Evolutionary conservation across 2,113 vertebrate species (phyloP).

Genomic region (Capreolus pygargus): DNA sequence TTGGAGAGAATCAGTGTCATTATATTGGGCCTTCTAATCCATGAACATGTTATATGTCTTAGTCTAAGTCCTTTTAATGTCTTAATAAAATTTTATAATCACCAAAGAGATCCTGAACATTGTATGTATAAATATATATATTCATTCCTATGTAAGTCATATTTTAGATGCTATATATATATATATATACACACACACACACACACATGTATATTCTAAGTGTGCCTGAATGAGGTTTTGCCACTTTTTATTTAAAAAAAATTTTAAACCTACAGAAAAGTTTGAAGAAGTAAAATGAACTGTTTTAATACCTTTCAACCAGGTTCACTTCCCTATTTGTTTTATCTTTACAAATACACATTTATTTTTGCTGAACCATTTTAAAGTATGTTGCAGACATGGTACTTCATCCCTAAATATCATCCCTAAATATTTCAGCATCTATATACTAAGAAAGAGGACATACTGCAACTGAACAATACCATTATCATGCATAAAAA

Average conservation of each 20-base stretch:
- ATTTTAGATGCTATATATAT: slow-evolving; percentile 1
- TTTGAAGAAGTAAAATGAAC: slow-evolving; percentile 24
- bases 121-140: not conserved
- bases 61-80: slow-evolving; percentile 5
- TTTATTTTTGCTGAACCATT: not conserved
- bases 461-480: not conserved
- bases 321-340: not conserved
- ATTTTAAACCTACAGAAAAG: not conserved
- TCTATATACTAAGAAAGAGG: not conserved
- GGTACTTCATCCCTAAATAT: not conserved
- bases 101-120: not conserved
- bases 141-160: not conserved
- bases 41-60: not conserved
- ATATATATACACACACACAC: not conserved
- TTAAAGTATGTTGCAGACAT: not conserved
- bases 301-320: not conserved
- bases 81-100: slow-evolving; percentile 41
- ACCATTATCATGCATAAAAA: not conserved
- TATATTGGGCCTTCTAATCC: not conserved
- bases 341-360: not conserved
- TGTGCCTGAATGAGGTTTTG: not conserved
- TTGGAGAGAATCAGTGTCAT: not conserved
- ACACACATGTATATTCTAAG: not conserved
- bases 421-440: not conserved
- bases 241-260: not conserved